Evolutionary conservation across 2,113 vertebrate genomes (phyloP), one percentile per base, ranked within the genome.

Genomic region (Donacobius atricapilla): DNA sequence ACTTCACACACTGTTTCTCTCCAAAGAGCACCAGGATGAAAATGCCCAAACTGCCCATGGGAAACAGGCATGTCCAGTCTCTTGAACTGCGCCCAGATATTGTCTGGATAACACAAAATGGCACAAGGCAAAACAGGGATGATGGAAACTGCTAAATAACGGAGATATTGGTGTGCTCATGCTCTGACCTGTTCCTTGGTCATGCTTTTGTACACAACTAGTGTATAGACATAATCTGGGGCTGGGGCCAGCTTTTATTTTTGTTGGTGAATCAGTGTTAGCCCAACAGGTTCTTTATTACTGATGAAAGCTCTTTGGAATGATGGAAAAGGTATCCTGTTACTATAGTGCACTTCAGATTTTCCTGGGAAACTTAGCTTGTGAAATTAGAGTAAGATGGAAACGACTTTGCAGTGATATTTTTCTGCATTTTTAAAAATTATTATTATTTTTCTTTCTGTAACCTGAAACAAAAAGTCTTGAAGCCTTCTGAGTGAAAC

Each of bases 241-340:
- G 24, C 28, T 80, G 27, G 14, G 24, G 37, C 9, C 17, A 81
- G 44, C n/a, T 93, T 90, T 83, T 75, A 14, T 58, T 87, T 93
- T 90, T 93, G 71, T 79, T 90, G 60, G 22, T 91, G 60, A 54
- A 95, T 48, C 12, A 42, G 4, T 30, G 27, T 79, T 80, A 91
- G 33, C 8, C 60, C 58, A 72, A 69, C 50, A 83, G 44, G 35
- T 85, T 77, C 71, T 76, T 93, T 90, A 48, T 50, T 66, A 61
- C 79, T 78, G n/a, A 92, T 0, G 0, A 94, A 77, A 90, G 33
- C 50, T 86, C 66, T 90, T 69, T 92, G 82, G 78, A 93, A 87
- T 96, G 54, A 58, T n/a, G 53, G 57, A 77, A 96, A 76, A 83
- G 65, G 33, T 94, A 94, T 92, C 84, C 21, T 79, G 51, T 95